Evolutionary conservation across 2,113 vertebrate genomes (phyloP).

Genomic region (Podarcis muralis): DNA sequence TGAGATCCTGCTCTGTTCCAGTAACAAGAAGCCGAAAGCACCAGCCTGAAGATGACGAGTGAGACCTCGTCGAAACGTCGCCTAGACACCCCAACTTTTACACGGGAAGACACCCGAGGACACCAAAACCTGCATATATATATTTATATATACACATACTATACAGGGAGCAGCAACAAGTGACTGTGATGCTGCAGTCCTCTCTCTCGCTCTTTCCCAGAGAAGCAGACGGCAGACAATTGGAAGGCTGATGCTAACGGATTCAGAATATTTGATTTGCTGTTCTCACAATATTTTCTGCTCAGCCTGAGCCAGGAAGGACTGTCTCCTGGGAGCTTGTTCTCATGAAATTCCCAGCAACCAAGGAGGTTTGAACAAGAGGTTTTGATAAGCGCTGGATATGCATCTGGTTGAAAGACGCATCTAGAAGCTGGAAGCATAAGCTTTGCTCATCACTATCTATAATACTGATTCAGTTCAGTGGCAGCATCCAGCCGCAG

Average conservation of each 20-base stretch:
- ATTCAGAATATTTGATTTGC: slow-evolving; percentile 33
- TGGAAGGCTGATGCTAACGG: not conserved
- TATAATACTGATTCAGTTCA: slow-evolving; percentile 20
- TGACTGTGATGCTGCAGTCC: not conserved
- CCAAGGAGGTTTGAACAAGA: slow-evolving; percentile 19
- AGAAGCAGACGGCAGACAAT: accelerated
- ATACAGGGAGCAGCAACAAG: accelerated
- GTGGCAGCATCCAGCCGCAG: slow-evolving; percentile 39
- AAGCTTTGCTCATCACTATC: not conserved
- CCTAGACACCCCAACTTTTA: no score
- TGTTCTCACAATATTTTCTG: slow-evolving; percentile 52
- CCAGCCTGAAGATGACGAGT: no score
- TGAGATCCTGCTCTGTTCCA: no score
- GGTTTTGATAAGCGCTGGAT: slow-evolving; percentile 33
- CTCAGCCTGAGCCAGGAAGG: slow-evolving; percentile 18
- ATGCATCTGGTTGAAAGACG: slow-evolving; percentile 48
- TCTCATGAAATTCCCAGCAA: slow-evolving; percentile 44
- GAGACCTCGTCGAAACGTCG: no score
- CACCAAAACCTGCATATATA: no score
- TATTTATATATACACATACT: not conserved
- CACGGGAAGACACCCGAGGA: no score
- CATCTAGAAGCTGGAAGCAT: slow-evolving; percentile 21
- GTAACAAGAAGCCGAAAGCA: no score
- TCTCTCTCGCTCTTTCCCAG: accelerated
- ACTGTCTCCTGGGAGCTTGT: slow-evolving; percentile 13